Conservation (phyloP, 2,113 vertebrate genomes). For the Laticauda colubrina region DNA sequence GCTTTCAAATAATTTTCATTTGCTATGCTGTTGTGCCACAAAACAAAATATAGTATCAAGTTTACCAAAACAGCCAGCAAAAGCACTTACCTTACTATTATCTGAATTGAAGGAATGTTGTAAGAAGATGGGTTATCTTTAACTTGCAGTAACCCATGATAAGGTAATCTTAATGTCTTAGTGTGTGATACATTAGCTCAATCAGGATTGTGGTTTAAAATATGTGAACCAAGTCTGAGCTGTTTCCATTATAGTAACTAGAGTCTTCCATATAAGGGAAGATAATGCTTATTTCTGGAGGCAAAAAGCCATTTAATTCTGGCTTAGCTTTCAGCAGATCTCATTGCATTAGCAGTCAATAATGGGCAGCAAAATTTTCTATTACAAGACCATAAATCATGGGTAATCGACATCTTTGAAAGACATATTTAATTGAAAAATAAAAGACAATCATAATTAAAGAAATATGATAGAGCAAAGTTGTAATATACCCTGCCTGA, state of each 20-base stretch:
- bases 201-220: neutral
- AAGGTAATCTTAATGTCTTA: neutral
- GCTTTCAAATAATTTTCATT: neutral
- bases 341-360: neutral
- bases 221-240: neutral
- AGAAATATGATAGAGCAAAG: constrained; percentile 11
- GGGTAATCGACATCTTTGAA: neutral
- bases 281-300: neutral
- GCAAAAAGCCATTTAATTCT: neutral
- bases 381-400: neutral
- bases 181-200: neutral
- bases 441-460: neutral
- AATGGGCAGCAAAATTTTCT: neutral
- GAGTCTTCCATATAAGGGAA: neutral
- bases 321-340: neutral
- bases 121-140: neutral
- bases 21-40: neutral
- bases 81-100: neutral
- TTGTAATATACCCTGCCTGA: neutral
- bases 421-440: neutral
- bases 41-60: neutral
- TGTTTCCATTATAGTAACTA: neutral
- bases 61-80: neutral
- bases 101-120: neutral
- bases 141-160: neutral